Evolutionary conservation across 2,888 invertebrate genomes (phyloP).

Genomic region (Temnothorax unifasciatus): DNA sequence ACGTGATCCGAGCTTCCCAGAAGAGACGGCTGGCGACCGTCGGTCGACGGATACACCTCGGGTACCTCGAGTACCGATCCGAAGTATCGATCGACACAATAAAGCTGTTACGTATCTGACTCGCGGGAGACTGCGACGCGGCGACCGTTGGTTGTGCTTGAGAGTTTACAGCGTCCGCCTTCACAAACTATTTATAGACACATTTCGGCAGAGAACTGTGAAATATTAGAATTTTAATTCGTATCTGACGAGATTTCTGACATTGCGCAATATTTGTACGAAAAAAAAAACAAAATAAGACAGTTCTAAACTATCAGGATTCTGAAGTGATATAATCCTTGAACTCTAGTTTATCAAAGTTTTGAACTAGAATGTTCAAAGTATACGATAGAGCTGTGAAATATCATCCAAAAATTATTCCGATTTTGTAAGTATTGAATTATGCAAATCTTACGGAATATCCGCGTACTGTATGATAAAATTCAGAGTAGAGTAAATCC

Average conservation of each 20-base stretch:
- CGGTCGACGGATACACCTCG: slow-evolving; percentile 61
- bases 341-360: background rate
- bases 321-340: background rate
- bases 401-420: background rate
- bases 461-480: background rate
- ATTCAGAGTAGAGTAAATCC: background rate
- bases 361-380: background rate
- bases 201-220: background rate
- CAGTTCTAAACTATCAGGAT: background rate
- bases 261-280: background rate
- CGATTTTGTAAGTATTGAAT: background rate
- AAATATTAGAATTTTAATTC: background rate
- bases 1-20: slow-evolving; percentile 79
- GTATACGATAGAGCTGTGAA: background rate
- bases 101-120: slow-evolving; percentile 54
- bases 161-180: background rate
- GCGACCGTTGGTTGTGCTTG: slow-evolving; percentile 19
- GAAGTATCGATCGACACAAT: slow-evolving; percentile 48
- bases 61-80: slow-evolving; percentile 36
- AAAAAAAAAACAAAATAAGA: too few species aligned
- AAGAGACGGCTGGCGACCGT: slow-evolving; percentile 70
- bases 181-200: background rate
- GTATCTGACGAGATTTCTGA: background rate
- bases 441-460: background rate
- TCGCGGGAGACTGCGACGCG: slow-evolving; percentile 31